Evolutionary conservation across 2,888 invertebrate species (phyloP).

Genomic region (Drosophila multiciliata): DNA sequence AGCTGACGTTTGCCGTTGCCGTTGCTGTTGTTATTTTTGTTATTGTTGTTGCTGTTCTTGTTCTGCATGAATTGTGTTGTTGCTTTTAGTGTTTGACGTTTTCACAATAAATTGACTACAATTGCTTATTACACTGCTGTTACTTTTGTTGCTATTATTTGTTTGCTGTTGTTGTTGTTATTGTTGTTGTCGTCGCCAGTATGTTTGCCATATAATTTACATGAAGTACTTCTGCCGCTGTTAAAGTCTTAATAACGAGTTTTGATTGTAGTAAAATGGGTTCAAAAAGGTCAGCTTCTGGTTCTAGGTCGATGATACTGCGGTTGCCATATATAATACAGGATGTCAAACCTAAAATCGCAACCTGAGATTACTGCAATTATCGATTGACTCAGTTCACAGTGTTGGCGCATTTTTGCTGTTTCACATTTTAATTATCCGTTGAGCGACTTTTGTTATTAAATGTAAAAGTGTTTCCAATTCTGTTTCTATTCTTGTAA

Average conservation of each 20-base stretch:
- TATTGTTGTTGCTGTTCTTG: slow-evolving; percentile 22
- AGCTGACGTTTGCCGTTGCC: slow-evolving; percentile 40
- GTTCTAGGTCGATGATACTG: slow-evolving; percentile 6
- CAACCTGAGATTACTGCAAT: slow-evolving; percentile 16
- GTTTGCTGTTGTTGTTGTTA: neutral
- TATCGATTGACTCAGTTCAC: neutral
- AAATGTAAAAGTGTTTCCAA: neutral
- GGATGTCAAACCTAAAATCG: neutral
- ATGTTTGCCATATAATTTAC: slow-evolving; percentile 49
- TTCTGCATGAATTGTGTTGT: slow-evolving; percentile 33
- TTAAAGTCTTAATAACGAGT: slow-evolving; percentile 32
- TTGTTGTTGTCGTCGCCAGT: slow-evolving; percentile 19
- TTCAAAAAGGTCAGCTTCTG: slow-evolving; percentile 36
- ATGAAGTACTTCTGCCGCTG: slow-evolving; percentile 31
- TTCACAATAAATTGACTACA: slow-evolving; percentile 50
- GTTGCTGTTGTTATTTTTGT: slow-evolving; percentile 2
- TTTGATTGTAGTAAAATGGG: slow-evolving; percentile 2
- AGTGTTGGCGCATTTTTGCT: neutral
- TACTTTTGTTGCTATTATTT: slow-evolving; percentile 5
- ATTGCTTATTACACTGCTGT: slow-evolving; percentile 43
- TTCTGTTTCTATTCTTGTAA: neutral
- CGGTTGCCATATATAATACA: slow-evolving; percentile 24
- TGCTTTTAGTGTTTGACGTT: slow-evolving; percentile 27
- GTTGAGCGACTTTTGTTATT: neutral
- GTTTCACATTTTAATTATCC: neutral